Evolutionary conservation across 2,888 invertebrate species (phyloP), one percentile per base, ranked within the genome.

Genomic region (Meteorus colon): DNA sequence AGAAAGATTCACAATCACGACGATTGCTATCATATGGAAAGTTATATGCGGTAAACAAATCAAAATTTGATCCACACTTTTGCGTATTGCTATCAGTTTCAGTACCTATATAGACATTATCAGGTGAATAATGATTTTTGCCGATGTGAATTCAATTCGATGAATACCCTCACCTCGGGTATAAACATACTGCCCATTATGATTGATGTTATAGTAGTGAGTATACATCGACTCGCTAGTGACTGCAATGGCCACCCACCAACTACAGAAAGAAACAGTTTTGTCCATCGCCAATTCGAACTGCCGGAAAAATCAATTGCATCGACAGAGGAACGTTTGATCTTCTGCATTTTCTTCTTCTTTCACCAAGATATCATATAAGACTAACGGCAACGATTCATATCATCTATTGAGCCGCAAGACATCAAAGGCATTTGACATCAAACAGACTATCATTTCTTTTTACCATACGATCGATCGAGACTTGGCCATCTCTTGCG

Each of bases 211-310:
- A 73, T 3, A 41, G 16, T 37, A 48, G 34, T 62, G 0, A 69
- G 16, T 60, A 45, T n/a, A 31, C 8, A 14, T 12, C 60, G 27
- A 14, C 5, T 8, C 16, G 4, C 6, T 14, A 14, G 62, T 1
- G 37, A 34, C 10, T 76, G 76, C 48, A 72, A 73, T 14, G 76
- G 76, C 76, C 76, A 76, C n/a, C 48, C 67, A 63, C 76, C 76
- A 37, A 76, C 24, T 5, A 45, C 14, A 48, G 48, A 73, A 8
- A 76, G 48, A 14, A 72, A 41, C 37, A 41, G 8, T 48, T 67
- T 76, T n/a, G 71, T 68, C 19, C 37, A 24, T 14, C 62, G 19
- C 68, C 72, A 76, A 27, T 67, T 48, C 1, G 67, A 45, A 37
- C 67, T 48, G 24, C 62, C 51, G 27, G 67, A 68, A 19, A 73